Base-by-base conservation (phyloP, 1,140 invertebrate genomes). In the Saccostrea glomerata region DNA sequence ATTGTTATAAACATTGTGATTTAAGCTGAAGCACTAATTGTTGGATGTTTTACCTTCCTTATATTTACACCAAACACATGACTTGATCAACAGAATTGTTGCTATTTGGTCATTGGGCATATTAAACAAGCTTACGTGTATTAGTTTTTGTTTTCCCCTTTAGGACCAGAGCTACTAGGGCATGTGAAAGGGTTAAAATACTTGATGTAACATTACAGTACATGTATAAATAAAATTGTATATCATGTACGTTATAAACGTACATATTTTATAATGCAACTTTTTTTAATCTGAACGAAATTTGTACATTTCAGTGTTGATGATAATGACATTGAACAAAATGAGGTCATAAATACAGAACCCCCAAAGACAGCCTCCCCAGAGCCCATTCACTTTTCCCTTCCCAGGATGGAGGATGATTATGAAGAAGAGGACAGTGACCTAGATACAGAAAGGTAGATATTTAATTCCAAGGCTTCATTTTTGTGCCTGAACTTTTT, bases 401-500 rank as follows among this genome's bases (percentile, higher is more conserved):
- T 92, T 0, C 91, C 91, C 13, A 88, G 84, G 23, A 90, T 90
- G 89, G 87, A 88, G 54, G 91, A 91, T 82, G 91, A 91, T 87
- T 89, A 91, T 36, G 82, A 89, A 63, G 90, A 89, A 70, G 90
- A 92, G 54, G 86, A 87, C 9, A 89, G 89, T 89, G 90, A 92
- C 17, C 70, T 92, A n/a, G 89, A 92, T 63, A 90, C 89, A 30
- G 91, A 90, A 25, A 92, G 91, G 91, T 92, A 84, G 63, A n/a
- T 60, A 2, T 15, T 0, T 60, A 17, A 13, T 60, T 60, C 58
- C 58, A 60, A 63, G 58, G n/a, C 17, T 20, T 60, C 13, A 60
- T 60, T 60, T 4, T 60, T 13, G 58, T 60, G 20, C 58, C 7
- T 5, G 58, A 17, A 60, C 20, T 1, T 15, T 47, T 47, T 47